A percentile compares a stretch with the other conserved stretches of the same genome.
These are phyloP conservation scores for Megaceryle maxima DNA, from an alignment of 2,113 vertebrate species.

Conservation along the genomic window DNA sequence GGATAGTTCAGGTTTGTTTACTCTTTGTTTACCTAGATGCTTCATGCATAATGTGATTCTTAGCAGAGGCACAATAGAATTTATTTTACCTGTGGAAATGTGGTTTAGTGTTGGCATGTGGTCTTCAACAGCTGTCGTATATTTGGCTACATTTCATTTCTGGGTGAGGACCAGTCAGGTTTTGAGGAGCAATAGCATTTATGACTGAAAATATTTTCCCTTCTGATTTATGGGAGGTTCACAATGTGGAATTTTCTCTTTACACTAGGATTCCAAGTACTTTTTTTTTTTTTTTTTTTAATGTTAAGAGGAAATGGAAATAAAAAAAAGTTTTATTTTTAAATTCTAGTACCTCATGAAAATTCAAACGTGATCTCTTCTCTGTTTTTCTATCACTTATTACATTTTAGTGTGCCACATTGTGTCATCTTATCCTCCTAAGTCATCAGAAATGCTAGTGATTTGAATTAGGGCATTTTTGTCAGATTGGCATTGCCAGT, in stretches of 20 bases:
- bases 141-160: slow-evolving; percentile 32
- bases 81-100: slow-evolving; percentile 49
- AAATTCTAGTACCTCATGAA: not conserved
- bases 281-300: not conserved
- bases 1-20: slow-evolving; percentile 23
- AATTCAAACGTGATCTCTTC: not conserved
- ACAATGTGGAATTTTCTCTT: not conserved
- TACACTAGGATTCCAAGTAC: not conserved
- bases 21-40: slow-evolving; percentile 2
- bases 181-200: not conserved
- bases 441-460: not conserved
- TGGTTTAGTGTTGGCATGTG: not conserved
- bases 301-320: not conserved
- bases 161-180: not conserved
- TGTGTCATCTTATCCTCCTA: not conserved
- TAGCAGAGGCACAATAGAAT: slow-evolving; percentile 12
- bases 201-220: slow-evolving; percentile 4
- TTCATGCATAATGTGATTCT: slow-evolving; percentile 6
- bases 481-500: not conserved
- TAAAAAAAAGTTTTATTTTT: not conserved
- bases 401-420: not conserved
- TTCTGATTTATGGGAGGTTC: not conserved
- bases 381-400: not conserved
- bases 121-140: slow-evolving; percentile 38
- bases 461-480: not conserved